These are phyloP conservation scores for Allolobophora icterica DNA, from an alignment of 2,888 invertebrate species.

Conservation along the genomic window DNA sequence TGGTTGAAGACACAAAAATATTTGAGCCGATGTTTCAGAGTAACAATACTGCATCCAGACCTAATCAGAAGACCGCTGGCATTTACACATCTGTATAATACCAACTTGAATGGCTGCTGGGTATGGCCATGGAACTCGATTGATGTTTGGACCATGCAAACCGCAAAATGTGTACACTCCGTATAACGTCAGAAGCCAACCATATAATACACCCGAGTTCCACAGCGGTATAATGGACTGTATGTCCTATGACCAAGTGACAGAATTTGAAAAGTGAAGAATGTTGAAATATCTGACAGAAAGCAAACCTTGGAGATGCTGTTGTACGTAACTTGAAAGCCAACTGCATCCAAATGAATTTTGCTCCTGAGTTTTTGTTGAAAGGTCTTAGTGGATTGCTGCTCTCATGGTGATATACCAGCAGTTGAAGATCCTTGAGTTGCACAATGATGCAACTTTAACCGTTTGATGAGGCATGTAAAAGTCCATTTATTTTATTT, in stretches of 20 bases:
- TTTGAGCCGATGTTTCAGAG: neutral
- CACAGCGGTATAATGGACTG: neutral
- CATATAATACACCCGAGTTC: neutral
- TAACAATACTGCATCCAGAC: neutral
- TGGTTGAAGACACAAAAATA: neutral
- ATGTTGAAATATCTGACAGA: neutral
- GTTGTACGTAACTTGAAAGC: neutral
- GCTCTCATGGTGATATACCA: neutral
- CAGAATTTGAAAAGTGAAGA: neutral
- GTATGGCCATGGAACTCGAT: too few relatives aligned
- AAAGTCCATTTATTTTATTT: neutral
- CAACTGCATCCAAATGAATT: neutral
- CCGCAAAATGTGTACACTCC: neutral
- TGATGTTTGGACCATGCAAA: neutral
- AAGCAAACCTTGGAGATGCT: neutral
- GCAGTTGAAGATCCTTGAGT: neutral
- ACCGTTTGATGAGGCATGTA: neutral
- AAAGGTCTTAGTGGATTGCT: neutral
- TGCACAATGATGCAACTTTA: neutral
- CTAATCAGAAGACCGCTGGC: neutral
- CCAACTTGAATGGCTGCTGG: neutral
- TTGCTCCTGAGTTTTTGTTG: neutral
- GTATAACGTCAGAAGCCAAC: neutral
- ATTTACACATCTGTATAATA: neutral
- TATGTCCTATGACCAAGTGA: neutral